phyloP scores from a whole-genome alignment of 2,113 vertebrate species.

The Maccullochella peelii region DNA sequence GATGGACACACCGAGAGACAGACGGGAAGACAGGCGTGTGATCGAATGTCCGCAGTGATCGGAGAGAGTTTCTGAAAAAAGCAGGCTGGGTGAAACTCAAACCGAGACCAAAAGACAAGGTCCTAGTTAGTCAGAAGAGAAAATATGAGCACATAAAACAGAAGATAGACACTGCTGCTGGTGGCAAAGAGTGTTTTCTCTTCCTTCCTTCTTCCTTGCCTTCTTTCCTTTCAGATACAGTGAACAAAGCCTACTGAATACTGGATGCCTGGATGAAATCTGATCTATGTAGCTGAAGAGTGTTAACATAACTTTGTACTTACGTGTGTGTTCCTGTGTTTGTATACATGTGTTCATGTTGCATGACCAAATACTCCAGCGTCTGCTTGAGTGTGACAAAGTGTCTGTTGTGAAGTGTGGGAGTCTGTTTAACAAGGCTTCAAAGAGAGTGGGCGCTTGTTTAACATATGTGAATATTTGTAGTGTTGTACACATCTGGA shows the following conservation, averaged over 20 bases:
- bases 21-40: constrained; percentile 53
- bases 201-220: constrained; percentile 11
- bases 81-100: constrained; percentile 57
- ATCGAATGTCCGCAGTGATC: constrained; percentile 64
- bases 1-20: constrained; percentile 30
- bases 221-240: constrained; percentile 48
- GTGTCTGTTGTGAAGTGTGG: constrained; percentile 65
- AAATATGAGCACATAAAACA: constrained; percentile 60
- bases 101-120: constrained; percentile 52
- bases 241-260: constrained; percentile 26
- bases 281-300: constrained; percentile 31
- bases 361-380: constrained; percentile 62
- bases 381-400: constrained; percentile 65
- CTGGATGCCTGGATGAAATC: constrained; percentile 40
- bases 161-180: constrained; percentile 23
- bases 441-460: constrained; percentile 57
- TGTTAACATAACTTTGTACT: constrained; percentile 29
- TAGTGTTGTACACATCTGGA: constrained; percentile 70
- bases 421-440: constrained; percentile 65
- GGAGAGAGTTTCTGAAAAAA: constrained; percentile 48
- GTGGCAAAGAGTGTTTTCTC: not conserved
- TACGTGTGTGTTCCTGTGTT: constrained; percentile 49
- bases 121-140: constrained; percentile 49
- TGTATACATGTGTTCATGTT: constrained; percentile 58
- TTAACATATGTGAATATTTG: constrained; percentile 67